phyloP scores from a whole-genome alignment of 1,140 invertebrate genomes.

The Archivesica marissinica region DNA sequence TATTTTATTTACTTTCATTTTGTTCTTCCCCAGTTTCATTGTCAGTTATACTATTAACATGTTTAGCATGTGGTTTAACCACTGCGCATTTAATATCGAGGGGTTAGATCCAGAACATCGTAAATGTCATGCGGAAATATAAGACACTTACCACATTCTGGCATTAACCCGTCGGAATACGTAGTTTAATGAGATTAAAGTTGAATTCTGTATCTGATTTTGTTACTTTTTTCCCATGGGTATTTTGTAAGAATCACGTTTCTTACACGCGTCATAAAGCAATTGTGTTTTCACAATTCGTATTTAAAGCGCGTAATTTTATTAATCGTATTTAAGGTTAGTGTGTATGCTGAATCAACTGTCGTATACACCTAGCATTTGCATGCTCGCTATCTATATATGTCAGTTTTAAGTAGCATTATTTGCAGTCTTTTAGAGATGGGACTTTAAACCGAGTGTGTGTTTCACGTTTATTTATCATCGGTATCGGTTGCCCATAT shows the following conservation, averaged over 20 bases:
- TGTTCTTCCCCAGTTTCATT: conserved; percentile 31
- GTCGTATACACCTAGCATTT: no score
- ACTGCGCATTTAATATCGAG: conserved; percentile 56
- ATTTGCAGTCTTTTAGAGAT: no score
- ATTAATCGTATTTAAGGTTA: neutral
- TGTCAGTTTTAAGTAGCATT: no score
- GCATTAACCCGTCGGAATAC: no score
- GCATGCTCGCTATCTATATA: no score
- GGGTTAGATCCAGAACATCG: no score
- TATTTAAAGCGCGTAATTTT: conserved; percentile 1
- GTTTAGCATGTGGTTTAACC: conserved; percentile 31
- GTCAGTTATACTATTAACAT: conserved; percentile 45
- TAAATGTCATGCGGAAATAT: no score
- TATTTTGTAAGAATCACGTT: neutral
- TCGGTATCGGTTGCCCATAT: no score
- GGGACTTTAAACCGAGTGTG: no score
- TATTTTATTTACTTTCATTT: conserved; percentile 28
- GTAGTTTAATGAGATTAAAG: conserved; percentile 48
- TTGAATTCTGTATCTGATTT: conserved; percentile 29
- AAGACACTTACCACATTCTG: no score
- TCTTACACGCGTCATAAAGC: conserved; percentile 18
- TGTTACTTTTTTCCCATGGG: conserved; percentile 23
- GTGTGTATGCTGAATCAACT: no score
- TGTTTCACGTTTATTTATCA: no score
- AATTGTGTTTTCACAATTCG: neutral